These are phyloP conservation scores for Colletes collaris DNA, from an alignment of 2,888 invertebrate genomes.

Conservation along the genomic window DNA sequence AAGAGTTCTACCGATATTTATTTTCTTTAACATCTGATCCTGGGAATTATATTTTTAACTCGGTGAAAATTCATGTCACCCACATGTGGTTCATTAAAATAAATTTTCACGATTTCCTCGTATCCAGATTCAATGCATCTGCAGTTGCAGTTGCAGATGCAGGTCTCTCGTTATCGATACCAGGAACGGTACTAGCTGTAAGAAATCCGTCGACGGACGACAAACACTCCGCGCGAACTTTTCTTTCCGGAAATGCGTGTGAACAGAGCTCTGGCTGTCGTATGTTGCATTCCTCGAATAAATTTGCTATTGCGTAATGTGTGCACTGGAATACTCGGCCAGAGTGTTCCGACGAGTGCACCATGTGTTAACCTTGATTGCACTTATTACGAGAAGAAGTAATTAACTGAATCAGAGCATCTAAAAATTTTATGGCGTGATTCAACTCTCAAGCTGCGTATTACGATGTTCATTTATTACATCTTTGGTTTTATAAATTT, in stretches of 20 bases:
- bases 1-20: too few species aligned
- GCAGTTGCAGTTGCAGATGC: constrained; percentile 1
- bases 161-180: constrained; percentile 24
- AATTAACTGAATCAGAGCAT: constrained; percentile 29
- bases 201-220: constrained; percentile 19
- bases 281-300: constrained; percentile 39
- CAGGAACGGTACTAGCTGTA: constrained; percentile 22
- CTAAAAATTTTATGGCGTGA: not conserved
- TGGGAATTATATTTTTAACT: too few species aligned
- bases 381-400: constrained; percentile 1
- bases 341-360: constrained; percentile 18
- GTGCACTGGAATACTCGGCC: constrained; percentile 6
- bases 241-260: constrained; percentile 43
- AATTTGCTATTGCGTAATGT: constrained; percentile 54
- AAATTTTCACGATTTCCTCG: constrained; percentile 12
- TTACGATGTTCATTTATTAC: too few species aligned
- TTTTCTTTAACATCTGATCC: too few species aligned
- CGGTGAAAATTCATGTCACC: not conserved
- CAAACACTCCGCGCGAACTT: constrained; percentile 30
- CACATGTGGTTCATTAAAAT: not conserved
- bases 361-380: constrained; percentile 26
- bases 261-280: constrained; percentile 53
- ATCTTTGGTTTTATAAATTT: too few species aligned
- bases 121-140: constrained; percentile 16
- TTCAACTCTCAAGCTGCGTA: not conserved